phyloP scores from a whole-genome alignment of 1,140 invertebrate genomes.

The Eupeodes corollae region DNA sequence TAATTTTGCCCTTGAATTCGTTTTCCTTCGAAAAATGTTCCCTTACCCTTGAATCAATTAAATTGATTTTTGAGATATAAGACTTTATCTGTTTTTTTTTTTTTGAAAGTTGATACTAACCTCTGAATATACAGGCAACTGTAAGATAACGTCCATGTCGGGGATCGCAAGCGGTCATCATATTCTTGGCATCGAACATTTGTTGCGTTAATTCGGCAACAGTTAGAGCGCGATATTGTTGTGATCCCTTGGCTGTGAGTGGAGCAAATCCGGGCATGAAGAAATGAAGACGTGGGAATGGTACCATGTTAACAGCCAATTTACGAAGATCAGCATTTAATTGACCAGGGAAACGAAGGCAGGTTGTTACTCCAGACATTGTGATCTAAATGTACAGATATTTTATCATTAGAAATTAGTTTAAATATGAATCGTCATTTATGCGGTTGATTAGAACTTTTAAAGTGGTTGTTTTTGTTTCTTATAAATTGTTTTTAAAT shows the following conservation, averaged over 20 bases:
- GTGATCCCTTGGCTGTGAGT: constrained; percentile 73
- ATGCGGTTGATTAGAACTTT: too few species aligned
- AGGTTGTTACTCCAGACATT: constrained; percentile 84
- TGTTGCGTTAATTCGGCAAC: constrained; percentile 84
- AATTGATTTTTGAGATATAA: too few species aligned
- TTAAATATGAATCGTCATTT: too few species aligned
- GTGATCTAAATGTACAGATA: constrained; percentile 41
- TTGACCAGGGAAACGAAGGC: constrained; percentile 70
- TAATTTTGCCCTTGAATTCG: too few species aligned
- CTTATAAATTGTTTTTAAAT: too few species aligned
- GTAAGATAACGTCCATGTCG: constrained; percentile 87
- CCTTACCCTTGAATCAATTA: too few species aligned
- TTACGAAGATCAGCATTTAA: constrained; percentile 86
- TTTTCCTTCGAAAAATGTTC: too few species aligned
- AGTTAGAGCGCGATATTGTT: constrained; percentile 73
- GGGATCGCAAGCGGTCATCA: constrained; percentile 96
- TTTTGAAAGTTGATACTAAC: too few species aligned
- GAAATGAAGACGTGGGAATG: constrained; percentile 92
- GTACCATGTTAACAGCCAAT: constrained; percentile 95
- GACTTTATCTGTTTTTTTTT: too few species aligned
- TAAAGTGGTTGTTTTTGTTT: too few species aligned
- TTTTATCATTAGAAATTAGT: too few species aligned
- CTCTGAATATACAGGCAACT: constrained; percentile 88
- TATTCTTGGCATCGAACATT: constrained; percentile 84
- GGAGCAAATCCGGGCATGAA: constrained; percentile 96